A percentile compares a stretch with the other conserved stretches of the same genome.
Evolutionary conservation across 2,797 vertebrate genomes (phyloP).

Genomic region (Tangara arthus): DNA sequence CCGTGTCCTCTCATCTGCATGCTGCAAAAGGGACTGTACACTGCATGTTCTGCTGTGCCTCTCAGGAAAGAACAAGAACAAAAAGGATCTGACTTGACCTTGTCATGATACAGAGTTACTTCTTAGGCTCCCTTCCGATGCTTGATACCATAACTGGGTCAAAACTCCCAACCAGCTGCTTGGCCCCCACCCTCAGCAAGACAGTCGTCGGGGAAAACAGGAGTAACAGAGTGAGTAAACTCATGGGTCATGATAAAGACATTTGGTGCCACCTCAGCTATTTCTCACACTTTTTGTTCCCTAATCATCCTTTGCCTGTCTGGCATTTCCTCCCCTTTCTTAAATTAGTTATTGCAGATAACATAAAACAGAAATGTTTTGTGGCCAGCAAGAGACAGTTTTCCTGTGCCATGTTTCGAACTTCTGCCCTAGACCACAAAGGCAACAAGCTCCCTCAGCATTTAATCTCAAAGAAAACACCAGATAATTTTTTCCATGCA

Average conservation of each 20-base stretch:
- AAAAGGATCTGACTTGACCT: not conserved
- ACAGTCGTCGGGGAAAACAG: rapidly evolving
- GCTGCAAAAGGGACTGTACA: not conserved
- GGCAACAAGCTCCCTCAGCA: not conserved
- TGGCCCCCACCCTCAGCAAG: rapidly evolving
- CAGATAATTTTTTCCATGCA: not conserved
- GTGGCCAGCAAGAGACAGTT: not conserved
- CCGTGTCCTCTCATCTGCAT: not conserved
- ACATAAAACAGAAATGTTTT: not conserved
- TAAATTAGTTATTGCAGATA: not conserved
- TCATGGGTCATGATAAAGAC: not conserved
- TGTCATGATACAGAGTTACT: not conserved
- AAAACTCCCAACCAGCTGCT: not conserved
- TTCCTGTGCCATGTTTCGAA: not conserved
- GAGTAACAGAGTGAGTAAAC: not conserved
- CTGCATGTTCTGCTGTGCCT: not conserved
- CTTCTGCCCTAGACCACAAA: not conserved
- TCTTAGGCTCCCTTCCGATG: not conserved
- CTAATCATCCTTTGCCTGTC: not conserved
- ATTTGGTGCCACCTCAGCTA: not conserved
- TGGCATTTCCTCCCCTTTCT: not conserved
- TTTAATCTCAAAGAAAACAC: not conserved
- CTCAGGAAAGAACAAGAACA: not conserved
- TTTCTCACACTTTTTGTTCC: not conserved
- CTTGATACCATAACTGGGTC: not conserved